Conservation (phyloP, 2,113 vertebrate genomes). For the Thalassarche chlororhynchos region DNA sequence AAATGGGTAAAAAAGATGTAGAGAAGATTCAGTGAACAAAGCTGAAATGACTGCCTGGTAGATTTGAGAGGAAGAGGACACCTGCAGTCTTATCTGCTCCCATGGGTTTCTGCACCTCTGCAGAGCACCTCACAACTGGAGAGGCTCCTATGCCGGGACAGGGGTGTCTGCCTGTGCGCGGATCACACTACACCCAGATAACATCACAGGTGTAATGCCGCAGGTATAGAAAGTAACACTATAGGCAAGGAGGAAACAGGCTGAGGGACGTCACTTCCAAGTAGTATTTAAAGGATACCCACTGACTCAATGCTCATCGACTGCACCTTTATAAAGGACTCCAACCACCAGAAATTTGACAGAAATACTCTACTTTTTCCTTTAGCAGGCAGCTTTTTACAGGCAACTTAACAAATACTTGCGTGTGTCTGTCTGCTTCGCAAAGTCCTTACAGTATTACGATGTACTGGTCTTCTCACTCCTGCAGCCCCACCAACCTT, state of each 20-base stretch:
- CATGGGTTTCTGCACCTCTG: background rate
- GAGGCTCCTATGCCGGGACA: background rate
- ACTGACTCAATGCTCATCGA: background rate
- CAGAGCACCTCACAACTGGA: background rate
- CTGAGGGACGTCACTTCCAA: background rate
- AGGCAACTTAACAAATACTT: background rate
- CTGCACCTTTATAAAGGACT: background rate
- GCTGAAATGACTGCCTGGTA: background rate
- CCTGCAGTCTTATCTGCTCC: background rate
- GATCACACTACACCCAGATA: background rate
- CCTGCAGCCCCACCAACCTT: background rate
- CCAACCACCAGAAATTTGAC: background rate
- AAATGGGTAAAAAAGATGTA: background rate
- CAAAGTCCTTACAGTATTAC: background rate
- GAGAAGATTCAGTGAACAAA: background rate
- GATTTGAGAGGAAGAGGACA: background rate
- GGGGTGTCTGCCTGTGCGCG: background rate
- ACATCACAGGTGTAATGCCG: accelerated
- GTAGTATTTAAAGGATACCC: background rate
- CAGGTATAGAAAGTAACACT: background rate
- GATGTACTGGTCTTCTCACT: background rate
- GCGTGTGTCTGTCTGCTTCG: background rate
- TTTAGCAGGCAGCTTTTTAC: background rate
- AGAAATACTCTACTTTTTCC: background rate
- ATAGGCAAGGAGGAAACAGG: background rate